A percentile compares a stretch with the other conserved stretches of the same genome.
Conservation (phyloP, 2,888 invertebrate genomes). For the Sinodicranocentrus sp. region DNA sequence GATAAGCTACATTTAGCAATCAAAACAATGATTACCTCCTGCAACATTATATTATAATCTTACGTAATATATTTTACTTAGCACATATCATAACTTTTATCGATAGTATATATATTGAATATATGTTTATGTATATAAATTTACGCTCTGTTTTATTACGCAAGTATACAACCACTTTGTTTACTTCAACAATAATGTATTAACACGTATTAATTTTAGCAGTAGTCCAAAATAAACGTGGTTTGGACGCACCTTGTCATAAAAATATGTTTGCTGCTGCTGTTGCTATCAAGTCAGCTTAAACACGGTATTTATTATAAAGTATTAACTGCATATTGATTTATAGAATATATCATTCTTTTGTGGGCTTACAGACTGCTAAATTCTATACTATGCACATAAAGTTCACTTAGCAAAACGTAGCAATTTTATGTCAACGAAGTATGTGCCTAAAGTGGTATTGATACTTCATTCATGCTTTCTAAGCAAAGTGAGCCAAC, state of each 20-base stretch:
- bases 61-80: not conserved
- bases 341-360: slow-evolving; percentile 20
- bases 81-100: slow-evolving; percentile 4
- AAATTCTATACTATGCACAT: slow-evolving; percentile 14
- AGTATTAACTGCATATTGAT: slow-evolving; percentile 31
- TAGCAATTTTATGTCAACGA: slow-evolving; percentile 36
- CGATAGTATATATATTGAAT: not conserved
- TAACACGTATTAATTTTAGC: slow-evolving; percentile 30
- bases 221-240: slow-evolving; percentile 64
- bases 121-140: slow-evolving; percentile 35
- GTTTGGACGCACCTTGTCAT: slow-evolving; percentile 65
- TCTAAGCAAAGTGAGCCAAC: slow-evolving; percentile 18
- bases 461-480: not conserved
- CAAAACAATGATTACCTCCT: slow-evolving; percentile 41
- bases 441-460: not conserved
- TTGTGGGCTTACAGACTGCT: slow-evolving; percentile 8
- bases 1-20: slow-evolving; percentile 44
- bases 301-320: slow-evolving; percentile 42
- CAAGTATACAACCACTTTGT: slow-evolving; percentile 34
- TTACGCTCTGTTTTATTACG: slow-evolving; percentile 24
- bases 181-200: not conserved
- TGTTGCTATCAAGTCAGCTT: slow-evolving; percentile 39
- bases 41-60: slow-evolving; percentile 26
- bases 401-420: slow-evolving; percentile 22
- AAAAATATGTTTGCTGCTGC: slow-evolving; percentile 61